phyloP scores from a whole-genome alignment of 1,140 invertebrate genomes.

The Bombus balteatus region DNA sequence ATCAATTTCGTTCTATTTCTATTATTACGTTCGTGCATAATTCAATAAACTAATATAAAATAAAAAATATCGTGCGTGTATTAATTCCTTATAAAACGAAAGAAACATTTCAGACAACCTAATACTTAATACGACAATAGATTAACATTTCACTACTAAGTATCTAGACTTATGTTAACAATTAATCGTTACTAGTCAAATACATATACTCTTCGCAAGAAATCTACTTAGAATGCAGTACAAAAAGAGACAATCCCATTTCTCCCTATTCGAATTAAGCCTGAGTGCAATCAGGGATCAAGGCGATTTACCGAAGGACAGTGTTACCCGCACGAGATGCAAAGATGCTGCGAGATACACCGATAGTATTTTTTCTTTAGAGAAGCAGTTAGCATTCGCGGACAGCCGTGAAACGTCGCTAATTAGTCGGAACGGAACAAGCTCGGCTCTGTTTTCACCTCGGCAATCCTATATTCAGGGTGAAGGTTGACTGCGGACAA shows the following conservation, averaged over 20 bases:
- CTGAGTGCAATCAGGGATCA: not conserved
- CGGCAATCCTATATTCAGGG: conserved; percentile 34
- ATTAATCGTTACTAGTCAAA: no score
- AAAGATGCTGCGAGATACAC: not conserved
- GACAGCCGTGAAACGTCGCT: conserved; percentile 12
- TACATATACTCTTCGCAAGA: no score
- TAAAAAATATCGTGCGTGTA: no score
- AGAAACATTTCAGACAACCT: no score
- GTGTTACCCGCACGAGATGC: not conserved
- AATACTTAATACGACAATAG: no score
- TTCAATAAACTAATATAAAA: no score
- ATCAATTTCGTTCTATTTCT: no score
- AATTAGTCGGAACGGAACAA: conserved; percentile 22
- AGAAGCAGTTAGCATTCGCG: not conserved
- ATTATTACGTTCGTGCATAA: no score
- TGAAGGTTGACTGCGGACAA: conserved; percentile 14
- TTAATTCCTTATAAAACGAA: no score
- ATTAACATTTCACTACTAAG: no score
- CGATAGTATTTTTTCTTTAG: not conserved
- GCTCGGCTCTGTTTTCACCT: conserved; percentile 7
- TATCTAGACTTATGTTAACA: no score
- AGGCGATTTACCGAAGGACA: not conserved
- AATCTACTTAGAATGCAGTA: no score
- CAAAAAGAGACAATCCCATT: not conserved
- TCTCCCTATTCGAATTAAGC: not conserved